Evolutionary conservation across 1,140 invertebrate genomes (phyloP).

Genomic region (Lineus longissimus): DNA sequence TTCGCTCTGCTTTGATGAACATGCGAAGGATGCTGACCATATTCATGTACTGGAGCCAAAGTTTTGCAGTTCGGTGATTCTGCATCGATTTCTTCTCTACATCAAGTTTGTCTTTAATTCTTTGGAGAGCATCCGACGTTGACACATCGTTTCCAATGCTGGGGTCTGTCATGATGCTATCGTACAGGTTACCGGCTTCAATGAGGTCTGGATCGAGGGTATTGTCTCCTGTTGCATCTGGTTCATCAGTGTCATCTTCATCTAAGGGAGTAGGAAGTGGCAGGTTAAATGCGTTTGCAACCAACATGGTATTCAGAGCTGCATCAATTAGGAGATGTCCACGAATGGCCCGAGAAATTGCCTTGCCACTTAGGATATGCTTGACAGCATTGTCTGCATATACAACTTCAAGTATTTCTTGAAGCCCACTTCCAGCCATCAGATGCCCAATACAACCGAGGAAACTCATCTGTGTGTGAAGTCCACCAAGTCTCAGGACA

Average conservation of each 20-base stretch:
- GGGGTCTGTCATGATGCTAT: too few relatives aligned
- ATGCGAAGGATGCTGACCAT: constrained; percentile 26
- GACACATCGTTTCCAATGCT: too few relatives aligned
- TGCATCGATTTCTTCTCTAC: neutral
- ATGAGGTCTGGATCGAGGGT: too few relatives aligned
- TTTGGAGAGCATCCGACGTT: too few relatives aligned
- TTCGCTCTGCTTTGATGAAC: constrained; percentile 33
- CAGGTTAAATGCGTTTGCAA: neutral
- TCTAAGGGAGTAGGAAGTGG: too few relatives aligned
- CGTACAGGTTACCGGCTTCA: too few relatives aligned
- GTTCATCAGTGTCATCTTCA: too few relatives aligned
- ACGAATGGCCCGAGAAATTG: constrained; percentile 48
- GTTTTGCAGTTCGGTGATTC: constrained; percentile 3
- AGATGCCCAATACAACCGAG: constrained; percentile 26
- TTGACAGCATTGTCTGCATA: constrained; percentile 32
- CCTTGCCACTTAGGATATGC: constrained; percentile 49
- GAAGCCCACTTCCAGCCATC: constrained; percentile 27
- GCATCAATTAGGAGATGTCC: constrained; percentile 42
- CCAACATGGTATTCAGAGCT: constrained; percentile 15
- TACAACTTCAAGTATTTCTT: constrained; percentile 22
- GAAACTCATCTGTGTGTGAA: too few relatives aligned
- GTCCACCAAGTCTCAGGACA: too few relatives aligned
- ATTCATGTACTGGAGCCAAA: constrained; percentile 34
- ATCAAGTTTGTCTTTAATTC: too few relatives aligned
- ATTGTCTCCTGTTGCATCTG: too few relatives aligned